Evolutionary conservation across 2,888 invertebrate species (phyloP).

Genomic region (Tipula confusa): DNA sequence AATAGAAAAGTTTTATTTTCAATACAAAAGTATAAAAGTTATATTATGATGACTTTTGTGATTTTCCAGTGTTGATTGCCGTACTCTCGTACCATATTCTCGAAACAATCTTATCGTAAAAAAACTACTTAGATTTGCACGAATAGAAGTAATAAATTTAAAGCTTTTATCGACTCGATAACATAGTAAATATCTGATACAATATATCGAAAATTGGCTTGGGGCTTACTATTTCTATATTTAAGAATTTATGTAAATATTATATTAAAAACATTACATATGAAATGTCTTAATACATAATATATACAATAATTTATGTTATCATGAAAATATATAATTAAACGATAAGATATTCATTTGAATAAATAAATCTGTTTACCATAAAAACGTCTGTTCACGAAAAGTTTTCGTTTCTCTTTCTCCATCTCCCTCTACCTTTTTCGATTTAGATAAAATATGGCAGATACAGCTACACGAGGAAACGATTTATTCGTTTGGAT

Average conservation of each 20-base stretch:
- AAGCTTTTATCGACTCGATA: not conserved
- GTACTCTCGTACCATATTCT: too few relatives aligned
- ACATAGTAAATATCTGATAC: not conserved
- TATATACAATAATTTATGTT: not conserved
- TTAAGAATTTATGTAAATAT: not conserved
- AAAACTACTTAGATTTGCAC: too few relatives aligned
- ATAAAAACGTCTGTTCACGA: not conserved
- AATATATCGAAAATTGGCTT: not conserved
- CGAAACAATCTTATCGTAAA: too few relatives aligned
- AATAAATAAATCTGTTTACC: not conserved
- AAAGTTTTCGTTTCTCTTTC: too few relatives aligned
- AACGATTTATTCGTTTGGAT: too few relatives aligned
- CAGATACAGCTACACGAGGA: too few relatives aligned
- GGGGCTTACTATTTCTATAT: not conserved
- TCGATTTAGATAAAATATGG: too few relatives aligned
- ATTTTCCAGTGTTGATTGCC: too few relatives aligned
- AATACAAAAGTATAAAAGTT: not conserved
- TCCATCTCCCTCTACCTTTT: too few relatives aligned
- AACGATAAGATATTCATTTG: not conserved
- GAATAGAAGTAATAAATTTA: too few relatives aligned
- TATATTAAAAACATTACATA: not conserved
- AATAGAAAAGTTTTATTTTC: too few relatives aligned
- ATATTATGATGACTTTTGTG: not conserved
- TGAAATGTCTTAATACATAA: not conserved
- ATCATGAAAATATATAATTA: not conserved